Evolutionary conservation across 1,140 invertebrate genomes (phyloP), one percentile per base, ranked within the genome.

Genomic region (Pissodes strobi): DNA sequence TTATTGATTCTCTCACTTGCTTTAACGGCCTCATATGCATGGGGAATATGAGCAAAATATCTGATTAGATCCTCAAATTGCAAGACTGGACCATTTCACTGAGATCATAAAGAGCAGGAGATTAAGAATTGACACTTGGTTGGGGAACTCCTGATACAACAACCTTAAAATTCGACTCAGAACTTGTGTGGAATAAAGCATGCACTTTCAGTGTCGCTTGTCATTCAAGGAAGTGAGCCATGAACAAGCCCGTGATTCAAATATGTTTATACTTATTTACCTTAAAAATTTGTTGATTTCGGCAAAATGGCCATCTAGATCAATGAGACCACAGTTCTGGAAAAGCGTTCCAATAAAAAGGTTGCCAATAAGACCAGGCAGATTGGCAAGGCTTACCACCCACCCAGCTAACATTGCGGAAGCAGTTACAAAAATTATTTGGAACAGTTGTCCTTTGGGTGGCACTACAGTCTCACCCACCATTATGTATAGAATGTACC

Each of bases 261-360:
- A n/a, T n/a, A n/a, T n/a, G n/a, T n/a, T n/a, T n/a, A n/a, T n/a
- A n/a, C n/a, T n/a, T 55, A 19, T n/a, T 25, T 56, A 56, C 53
- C 53, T 37, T 56, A 56, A 56, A 27, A 56, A 43, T n/a, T 56
- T 56, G 22, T 56, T 56, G 15, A 56, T 43, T 17, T 45, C 34
- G 1, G 53, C 12, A 38, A 56, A 56, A 8, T 37, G 25, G 8
- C n/a, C 37, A 43, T 56, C 53, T 12, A 56, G 5, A 43, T 56
- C 38, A 45, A 56, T 18, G 23, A 56, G 2, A 0, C 22, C 19
- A 25, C 53, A 56, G 22, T 56, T 56, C 38, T 56, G 53, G 22
- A 41, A 56, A 21, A 56, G 22, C 9, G 39, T 38, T 9, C 53
- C 53, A 15, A 56, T 18, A 22, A 56, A 41, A 2, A 56, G 37